Base-by-base conservation (phyloP, 2,113 vertebrate genomes). In the Pseudopipra pipra region DNA sequence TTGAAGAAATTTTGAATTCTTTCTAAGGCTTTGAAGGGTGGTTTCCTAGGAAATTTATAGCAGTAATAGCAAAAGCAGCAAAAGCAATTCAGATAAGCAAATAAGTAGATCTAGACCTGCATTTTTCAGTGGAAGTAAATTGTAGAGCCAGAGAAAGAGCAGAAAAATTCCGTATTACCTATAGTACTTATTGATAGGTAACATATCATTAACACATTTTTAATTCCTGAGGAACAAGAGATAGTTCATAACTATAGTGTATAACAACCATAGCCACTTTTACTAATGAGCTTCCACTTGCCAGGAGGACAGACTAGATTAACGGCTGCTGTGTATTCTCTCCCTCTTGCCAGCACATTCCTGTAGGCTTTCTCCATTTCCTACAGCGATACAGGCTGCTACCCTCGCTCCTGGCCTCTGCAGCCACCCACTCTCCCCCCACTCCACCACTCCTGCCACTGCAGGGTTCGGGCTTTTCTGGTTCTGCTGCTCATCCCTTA, bases 41-140 rank as follows among this genome's bases (percentile, higher is more conserved):
- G 41, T 90, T 95, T 94, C 88, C 90, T 86, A 81, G 76, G 90
- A 90, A 96, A 90, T 95, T 81, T 77, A 80, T 81, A 94, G 93
- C 82, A 84, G 39, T 41, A 33, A 56, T 56, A 92, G 92, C 35
- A 92, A 93, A 89, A 87, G 31, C 52, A 91, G 62, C 12, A 82
- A 87, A 92, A 80, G 67, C 47, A 94, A 80, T 85, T 93, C 85
- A 80, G 87, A 84, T 83, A 94, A 95, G 82, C 72, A 94, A 88
- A 81, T 86, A 86, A 83, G 43, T 71, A 80, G 75, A 93, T 84
- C 47, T 39, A 71, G 44, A 74, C 52, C 12, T 80, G 47, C 35
- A 46, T 67, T 85, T 95, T 80, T 73, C 54, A 82, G 54, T 37
- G 41, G 19, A 14, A 73, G 13, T 28, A 49, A 79, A 89, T 44